These are phyloP conservation scores for Frankliniella intonsa DNA, from an alignment of 2,888 invertebrate species.

Conservation along the genomic window DNA sequence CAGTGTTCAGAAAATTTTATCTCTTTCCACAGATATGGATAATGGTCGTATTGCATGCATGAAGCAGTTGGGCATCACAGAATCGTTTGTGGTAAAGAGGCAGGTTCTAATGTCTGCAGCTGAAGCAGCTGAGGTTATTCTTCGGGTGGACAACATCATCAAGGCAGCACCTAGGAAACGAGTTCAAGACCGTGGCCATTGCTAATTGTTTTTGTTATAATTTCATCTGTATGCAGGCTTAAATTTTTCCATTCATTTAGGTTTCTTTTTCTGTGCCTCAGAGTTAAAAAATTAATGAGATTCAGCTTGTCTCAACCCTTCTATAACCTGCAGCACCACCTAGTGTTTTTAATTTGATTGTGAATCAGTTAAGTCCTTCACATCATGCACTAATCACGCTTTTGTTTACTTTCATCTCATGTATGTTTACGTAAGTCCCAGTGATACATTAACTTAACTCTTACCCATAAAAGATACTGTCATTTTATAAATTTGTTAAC, in stretches of 20 bases:
- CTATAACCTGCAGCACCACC: too few species aligned
- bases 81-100: constrained; percentile 94
- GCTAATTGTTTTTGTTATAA: constrained; percentile 51
- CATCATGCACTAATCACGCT: neutral
- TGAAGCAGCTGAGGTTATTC: constrained; percentile 98
- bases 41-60: constrained; percentile 84
- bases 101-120: constrained; percentile 91
- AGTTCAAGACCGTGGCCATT: constrained; percentile 77
- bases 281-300: too few species aligned
- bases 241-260: neutral
- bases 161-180: constrained; percentile 85
- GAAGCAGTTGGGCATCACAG: constrained; percentile 85
- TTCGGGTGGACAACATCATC: constrained; percentile 96
- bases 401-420: neutral
- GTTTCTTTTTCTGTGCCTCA: neutral
- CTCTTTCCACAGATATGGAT: constrained; percentile 69
- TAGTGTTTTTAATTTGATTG: neutral
- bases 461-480: neutral
- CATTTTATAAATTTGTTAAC: neutral
- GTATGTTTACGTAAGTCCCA: neutral
- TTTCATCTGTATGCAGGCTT: constrained; percentile 29
- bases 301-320: too few species aligned
- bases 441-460: neutral
- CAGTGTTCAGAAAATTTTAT: neutral
- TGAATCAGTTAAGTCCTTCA: neutral